Conservation (phyloP, 2,888 invertebrate species). For the Peribatodes rhomboidaria region DNA sequence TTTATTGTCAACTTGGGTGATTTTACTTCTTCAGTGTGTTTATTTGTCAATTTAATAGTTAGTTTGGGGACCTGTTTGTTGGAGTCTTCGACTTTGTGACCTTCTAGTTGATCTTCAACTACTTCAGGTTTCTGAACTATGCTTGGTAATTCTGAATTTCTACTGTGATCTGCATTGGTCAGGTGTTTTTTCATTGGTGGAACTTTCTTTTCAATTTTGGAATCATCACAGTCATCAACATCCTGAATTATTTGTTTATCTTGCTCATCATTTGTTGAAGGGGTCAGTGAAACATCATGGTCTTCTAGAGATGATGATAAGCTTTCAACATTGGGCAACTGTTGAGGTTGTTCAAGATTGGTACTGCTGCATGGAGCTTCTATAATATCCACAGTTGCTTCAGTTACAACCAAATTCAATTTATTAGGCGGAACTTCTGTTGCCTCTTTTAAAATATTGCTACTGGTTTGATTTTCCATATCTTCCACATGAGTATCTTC, state of each 20-base stretch:
- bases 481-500: conserved; percentile 14
- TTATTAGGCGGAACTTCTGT: conserved; percentile 40
- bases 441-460: conserved; percentile 29
- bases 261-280: conserved; percentile 32
- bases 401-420: conserved; percentile 34
- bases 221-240: neutral
- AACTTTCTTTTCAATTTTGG: conserved; percentile 56
- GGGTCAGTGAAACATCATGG: conserved; percentile 17
- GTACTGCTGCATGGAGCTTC: conserved; percentile 32
- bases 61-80: conserved; percentile 81
- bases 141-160: conserved; percentile 42
- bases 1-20: conserved; percentile 79
- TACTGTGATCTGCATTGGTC: conserved; percentile 27
- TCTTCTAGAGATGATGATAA: neutral
- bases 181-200: conserved; percentile 68
- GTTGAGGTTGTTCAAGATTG: conserved; percentile 15
- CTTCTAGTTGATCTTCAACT: conserved; percentile 50
- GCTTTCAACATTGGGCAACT: conserved; percentile 19
- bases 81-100: conserved; percentile 47
- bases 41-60: conserved; percentile 79
- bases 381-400: conserved; percentile 38
- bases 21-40: conserved; percentile 73
- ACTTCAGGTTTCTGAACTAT: conserved; percentile 52
- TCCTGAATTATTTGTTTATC: conserved; percentile 10
- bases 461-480: conserved; percentile 14